Evolutionary conservation across 1,140 invertebrate species (phyloP).

Genomic region (Leptinotarsa undecemlineata): DNA sequence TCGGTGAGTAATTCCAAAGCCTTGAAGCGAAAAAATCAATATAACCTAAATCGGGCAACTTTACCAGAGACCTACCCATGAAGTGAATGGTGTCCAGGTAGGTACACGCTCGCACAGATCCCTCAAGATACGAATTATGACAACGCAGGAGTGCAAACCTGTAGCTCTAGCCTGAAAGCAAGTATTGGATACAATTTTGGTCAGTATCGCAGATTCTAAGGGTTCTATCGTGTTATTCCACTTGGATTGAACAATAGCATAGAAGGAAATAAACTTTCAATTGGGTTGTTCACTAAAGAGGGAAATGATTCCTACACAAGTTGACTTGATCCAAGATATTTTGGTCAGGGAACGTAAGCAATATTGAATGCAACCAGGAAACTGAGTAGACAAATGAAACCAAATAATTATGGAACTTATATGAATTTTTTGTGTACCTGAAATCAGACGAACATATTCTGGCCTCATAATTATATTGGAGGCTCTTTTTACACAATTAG

Average conservation of each 20-base stretch:
- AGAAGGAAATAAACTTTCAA: neutral
- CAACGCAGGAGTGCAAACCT: conserved; percentile 90
- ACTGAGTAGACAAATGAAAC: too few relatives aligned
- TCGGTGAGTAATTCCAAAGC: conserved; percentile 94
- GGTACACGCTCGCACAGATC: conserved; percentile 92
- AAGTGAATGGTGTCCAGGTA: conserved; percentile 88
- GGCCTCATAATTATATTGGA: too few relatives aligned
- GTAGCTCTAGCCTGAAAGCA: conserved; percentile 86
- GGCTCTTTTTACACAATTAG: too few relatives aligned
- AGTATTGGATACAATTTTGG: neutral
- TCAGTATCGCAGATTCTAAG: neutral
- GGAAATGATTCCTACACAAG: neutral
- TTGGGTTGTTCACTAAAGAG: neutral
- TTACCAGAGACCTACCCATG: conserved; percentile 73
- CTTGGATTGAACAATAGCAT: neutral
- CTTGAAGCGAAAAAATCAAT: conserved; percentile 57
- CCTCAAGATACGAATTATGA: conserved; percentile 92
- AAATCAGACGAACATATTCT: too few relatives aligned
- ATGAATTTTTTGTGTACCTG: too few relatives aligned
- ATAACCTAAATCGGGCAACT: neutral
- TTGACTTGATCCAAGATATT: neutral
- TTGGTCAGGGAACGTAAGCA: too few relatives aligned
- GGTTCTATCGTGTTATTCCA: conserved; percentile 10
- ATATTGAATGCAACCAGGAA: too few relatives aligned
- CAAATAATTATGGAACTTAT: too few relatives aligned